Evolutionary conservation across 2,888 invertebrate genomes (phyloP).

Genomic region (Scrobipalpa costella): DNA sequence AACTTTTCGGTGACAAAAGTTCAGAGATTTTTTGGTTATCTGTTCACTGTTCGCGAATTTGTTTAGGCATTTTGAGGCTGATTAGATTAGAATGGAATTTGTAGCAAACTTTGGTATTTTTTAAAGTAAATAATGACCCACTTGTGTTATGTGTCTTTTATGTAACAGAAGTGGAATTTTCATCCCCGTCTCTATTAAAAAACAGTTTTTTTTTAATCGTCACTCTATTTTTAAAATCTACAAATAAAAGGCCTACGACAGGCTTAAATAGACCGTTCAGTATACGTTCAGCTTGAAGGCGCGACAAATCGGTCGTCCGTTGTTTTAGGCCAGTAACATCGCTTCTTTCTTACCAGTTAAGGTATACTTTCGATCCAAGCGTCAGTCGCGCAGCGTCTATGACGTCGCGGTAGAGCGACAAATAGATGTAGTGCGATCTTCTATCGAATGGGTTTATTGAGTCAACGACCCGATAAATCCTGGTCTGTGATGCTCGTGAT

Average conservation of each 20-base stretch:
- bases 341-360: neutral
- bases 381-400: too few species aligned
- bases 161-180: too few species aligned
- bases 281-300: constrained; percentile 24
- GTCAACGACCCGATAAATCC: too few species aligned
- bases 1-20: constrained; percentile 29
- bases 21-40: constrained; percentile 39
- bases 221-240: neutral
- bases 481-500: too few species aligned
- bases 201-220: neutral
- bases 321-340: constrained; percentile 50
- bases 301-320: constrained; percentile 46
- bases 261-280: neutral
- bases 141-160: too few species aligned
- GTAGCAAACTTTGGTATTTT: neutral
- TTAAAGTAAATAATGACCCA: neutral
- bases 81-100: constrained; percentile 22
- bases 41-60: constrained; percentile 36
- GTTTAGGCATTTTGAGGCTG: constrained; percentile 32
- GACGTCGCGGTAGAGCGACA: too few species aligned
- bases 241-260: neutral
- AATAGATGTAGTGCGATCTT: too few species aligned
- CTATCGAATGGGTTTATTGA: too few species aligned
- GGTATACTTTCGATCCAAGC: too few species aligned
- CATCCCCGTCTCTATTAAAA: neutral